Conservation (phyloP, 2,113 vertebrate species). For the Corythoichthys intestinalis region DNA sequence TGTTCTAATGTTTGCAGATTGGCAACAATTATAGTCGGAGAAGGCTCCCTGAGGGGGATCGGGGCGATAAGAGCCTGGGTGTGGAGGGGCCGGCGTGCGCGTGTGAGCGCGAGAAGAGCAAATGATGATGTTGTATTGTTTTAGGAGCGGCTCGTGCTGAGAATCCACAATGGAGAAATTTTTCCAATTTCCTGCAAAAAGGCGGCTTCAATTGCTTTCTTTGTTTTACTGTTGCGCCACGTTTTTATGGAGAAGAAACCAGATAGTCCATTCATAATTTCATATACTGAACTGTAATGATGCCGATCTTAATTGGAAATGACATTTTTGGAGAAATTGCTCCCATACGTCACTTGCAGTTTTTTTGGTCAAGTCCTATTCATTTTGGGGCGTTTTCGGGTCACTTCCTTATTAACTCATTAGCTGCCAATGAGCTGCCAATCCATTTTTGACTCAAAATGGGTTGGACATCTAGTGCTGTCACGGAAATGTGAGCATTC, state of each 20-base stretch:
- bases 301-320: too few species aligned
- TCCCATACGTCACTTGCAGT: too few species aligned
- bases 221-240: conserved; percentile 58
- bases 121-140: conserved; percentile 62
- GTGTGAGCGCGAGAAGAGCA: conserved; percentile 7
- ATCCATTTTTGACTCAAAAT: not conserved
- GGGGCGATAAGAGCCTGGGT: conserved; percentile 61
- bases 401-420: not conserved
- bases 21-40: conserved; percentile 63
- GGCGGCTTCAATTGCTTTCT: conserved; percentile 56
- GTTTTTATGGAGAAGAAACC: conserved; percentile 35
- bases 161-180: conserved; percentile 56
- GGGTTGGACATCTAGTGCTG: too few species aligned
- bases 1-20: conserved; percentile 73
- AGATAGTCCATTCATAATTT: conserved; percentile 3
- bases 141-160: conserved; percentile 49
- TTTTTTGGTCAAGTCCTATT: too few species aligned
- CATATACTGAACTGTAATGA: not conserved
- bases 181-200: conserved; percentile 57
- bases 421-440: not conserved
- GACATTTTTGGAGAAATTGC: too few species aligned
- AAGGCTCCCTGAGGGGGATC: conserved; percentile 50
- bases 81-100: conserved; percentile 33
- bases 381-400: too few species aligned
- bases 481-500: too few species aligned